These are phyloP conservation scores for Sminthopsis crassicaudata DNA, from an alignment of 2,113 vertebrate genomes.

Conservation along the genomic window DNA sequence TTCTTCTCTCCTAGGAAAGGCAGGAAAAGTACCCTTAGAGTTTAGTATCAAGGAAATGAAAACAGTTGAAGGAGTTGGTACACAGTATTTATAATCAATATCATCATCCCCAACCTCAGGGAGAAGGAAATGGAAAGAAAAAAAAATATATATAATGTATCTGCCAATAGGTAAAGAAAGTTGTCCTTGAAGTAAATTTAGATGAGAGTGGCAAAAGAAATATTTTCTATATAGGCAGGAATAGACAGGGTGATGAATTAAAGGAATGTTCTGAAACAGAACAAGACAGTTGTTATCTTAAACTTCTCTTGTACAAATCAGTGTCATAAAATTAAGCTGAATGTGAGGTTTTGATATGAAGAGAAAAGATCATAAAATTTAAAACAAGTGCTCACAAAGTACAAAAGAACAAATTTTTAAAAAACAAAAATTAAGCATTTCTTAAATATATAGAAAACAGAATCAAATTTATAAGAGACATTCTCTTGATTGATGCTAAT, in stretches of 20 bases:
- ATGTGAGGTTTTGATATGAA: not conserved
- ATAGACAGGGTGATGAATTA: not conserved
- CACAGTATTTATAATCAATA: not conserved
- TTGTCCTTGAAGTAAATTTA: not conserved
- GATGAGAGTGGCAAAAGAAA: not conserved
- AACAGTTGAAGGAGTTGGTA: not conserved
- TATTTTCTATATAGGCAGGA: not conserved
- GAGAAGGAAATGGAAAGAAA: not conserved
- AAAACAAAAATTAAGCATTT: not conserved
- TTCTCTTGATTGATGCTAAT: not conserved
- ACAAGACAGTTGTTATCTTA: not conserved
- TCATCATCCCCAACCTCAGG: not conserved
- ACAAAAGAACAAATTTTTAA: not conserved
- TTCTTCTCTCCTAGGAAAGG: not conserved
- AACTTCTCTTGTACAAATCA: not conserved
- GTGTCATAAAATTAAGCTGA: not conserved
- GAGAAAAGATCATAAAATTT: not conserved
- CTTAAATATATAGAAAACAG: no score
- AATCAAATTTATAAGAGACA: no score
- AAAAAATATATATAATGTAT: not conserved
- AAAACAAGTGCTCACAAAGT: not conserved
- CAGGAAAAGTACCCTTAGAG: not conserved
- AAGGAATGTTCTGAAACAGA: not conserved
- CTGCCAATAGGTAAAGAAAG: not conserved
- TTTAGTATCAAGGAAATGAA: not conserved